These are phyloP conservation scores for Elanoides forficatus DNA, from an alignment of 2,113 vertebrate genomes.

Conservation along the genomic window DNA sequence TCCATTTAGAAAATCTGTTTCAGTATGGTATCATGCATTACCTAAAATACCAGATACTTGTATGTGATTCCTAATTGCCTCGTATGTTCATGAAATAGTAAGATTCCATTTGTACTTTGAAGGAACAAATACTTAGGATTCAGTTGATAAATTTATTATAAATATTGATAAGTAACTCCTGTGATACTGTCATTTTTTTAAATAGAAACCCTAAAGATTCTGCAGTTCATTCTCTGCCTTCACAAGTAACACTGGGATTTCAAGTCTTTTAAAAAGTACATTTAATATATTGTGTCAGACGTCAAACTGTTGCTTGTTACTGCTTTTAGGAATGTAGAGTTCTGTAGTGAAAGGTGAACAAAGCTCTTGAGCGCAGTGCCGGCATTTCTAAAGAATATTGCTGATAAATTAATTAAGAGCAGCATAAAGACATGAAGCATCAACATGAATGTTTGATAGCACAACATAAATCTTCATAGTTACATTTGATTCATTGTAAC, in stretches of 20 bases:
- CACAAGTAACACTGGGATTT: not conserved
- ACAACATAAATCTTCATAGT: not conserved
- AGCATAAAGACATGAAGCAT: not conserved
- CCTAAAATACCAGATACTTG: not conserved
- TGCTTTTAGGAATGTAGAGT: not conserved
- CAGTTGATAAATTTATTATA: not conserved
- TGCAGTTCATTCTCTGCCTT: not conserved
- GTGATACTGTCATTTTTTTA: not conserved
- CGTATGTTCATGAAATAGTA: not conserved
- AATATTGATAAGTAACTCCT: not conserved
- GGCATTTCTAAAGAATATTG: not conserved
- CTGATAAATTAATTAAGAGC: slow-evolving; percentile 13
- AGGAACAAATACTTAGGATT: not conserved
- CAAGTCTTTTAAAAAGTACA: not conserved
- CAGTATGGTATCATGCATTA: not conserved
- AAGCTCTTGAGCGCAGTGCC: not conserved
- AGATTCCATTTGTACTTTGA: not conserved
- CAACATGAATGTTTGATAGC: not conserved
- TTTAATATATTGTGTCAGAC: not conserved
- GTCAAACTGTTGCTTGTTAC: not conserved
- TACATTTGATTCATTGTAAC: not conserved
- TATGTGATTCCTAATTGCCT: not conserved
- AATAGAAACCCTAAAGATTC: not conserved
- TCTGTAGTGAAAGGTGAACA: not conserved
- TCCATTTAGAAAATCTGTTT: not conserved